Evolutionary conservation across 2,113 vertebrate species (phyloP).

Genomic region (Dasypus novemcinctus): DNA sequence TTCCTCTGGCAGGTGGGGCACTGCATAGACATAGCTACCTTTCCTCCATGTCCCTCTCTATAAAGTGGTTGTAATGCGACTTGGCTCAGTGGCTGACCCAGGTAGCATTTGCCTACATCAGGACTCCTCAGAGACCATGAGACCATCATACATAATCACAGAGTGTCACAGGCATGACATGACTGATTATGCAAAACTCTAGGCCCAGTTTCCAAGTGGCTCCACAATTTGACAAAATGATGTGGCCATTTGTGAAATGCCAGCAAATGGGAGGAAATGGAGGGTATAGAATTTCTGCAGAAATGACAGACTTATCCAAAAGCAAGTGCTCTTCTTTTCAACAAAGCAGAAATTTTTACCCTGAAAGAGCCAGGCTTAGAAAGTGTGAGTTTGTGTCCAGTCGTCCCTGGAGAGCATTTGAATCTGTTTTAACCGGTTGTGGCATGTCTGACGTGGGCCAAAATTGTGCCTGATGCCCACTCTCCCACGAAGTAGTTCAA

Average conservation of each 20-base stretch:
- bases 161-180: conserved; percentile 63
- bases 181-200: conserved; percentile 72
- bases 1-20: background rate
- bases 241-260: conserved; percentile 67
- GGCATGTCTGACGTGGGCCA: background rate
- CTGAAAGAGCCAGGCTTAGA: background rate
- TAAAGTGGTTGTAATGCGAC: background rate
- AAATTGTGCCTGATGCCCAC: background rate
- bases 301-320: conserved; percentile 24
- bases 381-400: background rate
- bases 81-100: background rate
- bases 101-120: conserved; percentile 48
- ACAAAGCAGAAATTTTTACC: background rate
- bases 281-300: conserved; percentile 47
- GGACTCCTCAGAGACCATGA: conserved; percentile 50
- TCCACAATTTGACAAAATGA: conserved; percentile 73
- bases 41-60: background rate
- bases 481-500: background rate
- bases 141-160: conserved; percentile 64
- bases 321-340: conserved; percentile 7
- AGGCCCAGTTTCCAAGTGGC: conserved; percentile 65
- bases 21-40: background rate
- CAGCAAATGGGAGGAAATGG: conserved; percentile 55
- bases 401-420: background rate
- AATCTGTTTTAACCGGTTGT: background rate